phyloP scores from a whole-genome alignment of 2,888 invertebrate species.

The Drosophila sordidula region DNA sequence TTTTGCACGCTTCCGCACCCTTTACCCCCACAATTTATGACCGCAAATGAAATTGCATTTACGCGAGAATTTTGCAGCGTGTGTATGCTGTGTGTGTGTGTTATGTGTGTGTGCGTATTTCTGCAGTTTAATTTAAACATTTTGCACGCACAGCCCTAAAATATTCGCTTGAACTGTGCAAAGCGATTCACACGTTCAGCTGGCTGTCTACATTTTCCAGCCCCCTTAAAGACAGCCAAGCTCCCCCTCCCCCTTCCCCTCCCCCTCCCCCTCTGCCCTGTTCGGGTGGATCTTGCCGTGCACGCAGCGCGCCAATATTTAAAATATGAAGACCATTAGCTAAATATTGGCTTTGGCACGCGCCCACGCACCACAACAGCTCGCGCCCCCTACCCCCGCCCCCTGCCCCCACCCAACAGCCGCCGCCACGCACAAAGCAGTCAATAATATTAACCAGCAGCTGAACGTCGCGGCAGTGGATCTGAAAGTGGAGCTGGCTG shows the following conservation, averaged over 20 bases:
- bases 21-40: conserved; percentile 59
- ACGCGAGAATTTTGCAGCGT: conserved; percentile 5
- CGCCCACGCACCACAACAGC: conserved; percentile 60
- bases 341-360: conserved; percentile 81
- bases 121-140: conserved; percentile 72
- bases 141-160: conserved; percentile 46
- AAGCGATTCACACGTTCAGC: conserved; percentile 47
- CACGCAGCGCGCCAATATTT: conserved; percentile 69
- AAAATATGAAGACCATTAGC: conserved; percentile 81
- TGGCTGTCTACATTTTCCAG: conserved; percentile 7
- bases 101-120: conserved; percentile 18
- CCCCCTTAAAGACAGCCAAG: neutral
- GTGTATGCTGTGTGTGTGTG: conserved; percentile 8
- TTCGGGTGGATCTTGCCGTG: neutral
- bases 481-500: conserved; percentile 23
- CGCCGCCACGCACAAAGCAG: conserved; percentile 59
- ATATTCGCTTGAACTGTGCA: conserved; percentile 44
- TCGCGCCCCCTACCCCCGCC: no score
- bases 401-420: neutral
- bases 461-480: conserved; percentile 34
- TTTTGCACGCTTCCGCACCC: conserved; percentile 33
- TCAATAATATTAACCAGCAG: conserved; percentile 77
- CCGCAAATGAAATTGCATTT: conserved; percentile 75
- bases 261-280: no score
- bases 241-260: neutral